phyloP scores from a whole-genome alignment of 2,797 vertebrate genomes.

The Champsocephalus esox region DNA sequence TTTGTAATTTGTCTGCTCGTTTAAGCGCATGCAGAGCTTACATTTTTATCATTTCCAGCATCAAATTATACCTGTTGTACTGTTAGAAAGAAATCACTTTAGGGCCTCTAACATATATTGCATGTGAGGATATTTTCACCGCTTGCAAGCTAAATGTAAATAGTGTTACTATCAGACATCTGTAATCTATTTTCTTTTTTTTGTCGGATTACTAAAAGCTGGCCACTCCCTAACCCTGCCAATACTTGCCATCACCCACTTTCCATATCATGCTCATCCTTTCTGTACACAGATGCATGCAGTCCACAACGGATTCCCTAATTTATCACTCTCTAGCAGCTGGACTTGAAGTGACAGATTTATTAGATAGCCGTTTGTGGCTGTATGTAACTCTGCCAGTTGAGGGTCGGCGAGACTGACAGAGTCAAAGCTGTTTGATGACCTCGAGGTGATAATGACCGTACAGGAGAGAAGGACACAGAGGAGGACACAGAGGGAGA shows the following conservation, averaged over 20 bases:
- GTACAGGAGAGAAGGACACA: conserved; percentile 68
- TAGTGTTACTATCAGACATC: conserved; percentile 59
- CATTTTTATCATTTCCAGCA: neutral
- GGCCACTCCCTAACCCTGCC: conserved; percentile 43
- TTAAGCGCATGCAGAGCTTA: neutral
- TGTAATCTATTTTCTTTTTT: conserved; percentile 47
- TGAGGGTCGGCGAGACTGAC: conserved; percentile 63
- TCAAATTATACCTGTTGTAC: neutral
- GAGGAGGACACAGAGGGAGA: conserved; percentile 62
- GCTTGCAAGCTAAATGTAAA: conserved; percentile 40
- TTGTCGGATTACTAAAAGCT: conserved; percentile 66
- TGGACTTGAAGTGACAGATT: conserved; percentile 78
- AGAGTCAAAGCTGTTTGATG: conserved; percentile 75
- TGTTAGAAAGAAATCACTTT: neutral
- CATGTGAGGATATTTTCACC: conserved; percentile 24
- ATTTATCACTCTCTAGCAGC: conserved; percentile 73
- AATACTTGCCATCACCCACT: conserved; percentile 47
- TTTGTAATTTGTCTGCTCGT: neutral
- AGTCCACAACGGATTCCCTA: conserved; percentile 41
- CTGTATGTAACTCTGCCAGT: conserved; percentile 55
- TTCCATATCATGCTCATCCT: conserved; percentile 46
- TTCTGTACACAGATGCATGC: conserved; percentile 54
- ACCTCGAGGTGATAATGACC: conserved; percentile 75
- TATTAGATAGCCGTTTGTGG: conserved; percentile 76
- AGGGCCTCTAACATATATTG: neutral